Evolutionary conservation across 2,888 invertebrate genomes (phyloP).

Genomic region (Heteromyza rotundicornis): DNA sequence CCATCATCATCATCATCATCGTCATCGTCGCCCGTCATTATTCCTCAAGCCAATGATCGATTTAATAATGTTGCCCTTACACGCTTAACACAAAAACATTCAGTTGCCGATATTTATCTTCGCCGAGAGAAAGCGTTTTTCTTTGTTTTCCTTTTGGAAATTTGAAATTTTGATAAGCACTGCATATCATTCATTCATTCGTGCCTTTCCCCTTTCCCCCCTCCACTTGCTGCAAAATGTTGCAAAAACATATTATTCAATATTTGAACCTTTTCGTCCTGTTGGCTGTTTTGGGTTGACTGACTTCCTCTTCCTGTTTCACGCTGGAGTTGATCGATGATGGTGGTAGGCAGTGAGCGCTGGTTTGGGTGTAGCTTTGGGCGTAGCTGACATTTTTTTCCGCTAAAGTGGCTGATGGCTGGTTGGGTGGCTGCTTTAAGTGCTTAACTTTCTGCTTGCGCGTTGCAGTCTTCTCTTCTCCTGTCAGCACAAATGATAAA

Average conservation of each 20-base stretch:
- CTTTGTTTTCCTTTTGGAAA: constrained; percentile 8
- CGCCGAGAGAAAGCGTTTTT: not conserved
- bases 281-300: constrained; percentile 13
- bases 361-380: constrained; percentile 23
- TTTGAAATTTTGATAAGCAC: constrained; percentile 25
- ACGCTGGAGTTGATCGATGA: constrained; percentile 51
- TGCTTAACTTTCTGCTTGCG: not conserved
- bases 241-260: constrained; percentile 43
- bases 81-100: not conserved
- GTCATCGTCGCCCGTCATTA: not conserved
- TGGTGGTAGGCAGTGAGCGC: constrained; percentile 31
- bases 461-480: constrained; percentile 15
- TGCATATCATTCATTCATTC: no score
- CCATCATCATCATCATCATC: constrained; percentile 23
- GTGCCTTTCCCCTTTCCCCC: no score
- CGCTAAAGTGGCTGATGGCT: not conserved
- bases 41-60: constrained; percentile 18
- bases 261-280: constrained; percentile 35
- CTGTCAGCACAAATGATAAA: constrained; percentile 47
- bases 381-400: constrained; percentile 32
- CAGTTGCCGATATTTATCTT: constrained; percentile 13
- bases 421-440: not conserved
- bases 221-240: constrained; percentile 5
- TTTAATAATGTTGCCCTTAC: constrained; percentile 12
- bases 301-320: constrained; percentile 22